A percentile compares a stretch with the other conserved stretches of the same genome.
phyloP scores from a whole-genome alignment of 2,888 invertebrate genomes.

The Eilema griseolum region DNA sequence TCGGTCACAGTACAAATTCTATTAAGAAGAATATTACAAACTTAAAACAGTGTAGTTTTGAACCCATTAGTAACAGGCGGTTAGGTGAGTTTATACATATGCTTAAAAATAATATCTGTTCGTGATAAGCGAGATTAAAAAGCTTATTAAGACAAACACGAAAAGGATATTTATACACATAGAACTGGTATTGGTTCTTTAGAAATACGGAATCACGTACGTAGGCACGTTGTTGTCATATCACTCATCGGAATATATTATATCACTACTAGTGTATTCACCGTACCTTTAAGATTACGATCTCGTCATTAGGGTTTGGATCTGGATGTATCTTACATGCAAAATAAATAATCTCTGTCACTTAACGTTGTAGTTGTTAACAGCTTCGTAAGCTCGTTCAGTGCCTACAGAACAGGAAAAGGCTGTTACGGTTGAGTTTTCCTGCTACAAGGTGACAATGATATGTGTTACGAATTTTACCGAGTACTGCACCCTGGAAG shows the following conservation, averaged over 20 bases:
- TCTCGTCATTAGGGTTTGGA: constrained; percentile 1
- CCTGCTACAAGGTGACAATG: constrained; percentile 13
- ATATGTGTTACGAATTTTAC: constrained; percentile 39
- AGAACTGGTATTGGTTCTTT: constrained; percentile 30
- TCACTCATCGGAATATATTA: constrained; percentile 20
- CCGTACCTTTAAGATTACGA: constrained; percentile 13
- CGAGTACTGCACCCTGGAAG: constrained; percentile 65
- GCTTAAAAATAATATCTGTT: constrained; percentile 31
- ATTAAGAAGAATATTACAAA: constrained; percentile 20
- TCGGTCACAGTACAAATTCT: constrained; percentile 26
- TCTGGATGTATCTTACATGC: background rate
- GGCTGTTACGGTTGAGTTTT: constrained; percentile 11
- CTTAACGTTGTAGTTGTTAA: constrained; percentile 1
- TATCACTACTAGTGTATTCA: constrained; percentile 28
- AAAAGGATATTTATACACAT: constrained; percentile 28
- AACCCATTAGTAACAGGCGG: constrained; percentile 22
- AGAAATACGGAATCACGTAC: constrained; percentile 25
- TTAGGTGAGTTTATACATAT: constrained; percentile 24
- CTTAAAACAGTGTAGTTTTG: constrained; percentile 13
- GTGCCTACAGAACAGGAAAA: background rate
- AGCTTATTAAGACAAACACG: constrained; percentile 37
- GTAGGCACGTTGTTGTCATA: constrained; percentile 20
- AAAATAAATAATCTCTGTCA: background rate
- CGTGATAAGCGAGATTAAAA: constrained; percentile 46
- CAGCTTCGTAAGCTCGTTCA: background rate